These are phyloP conservation scores for Gnathonemus longibarbis DNA, from an alignment of 2,113 vertebrate species.

Conservation along the genomic window DNA sequence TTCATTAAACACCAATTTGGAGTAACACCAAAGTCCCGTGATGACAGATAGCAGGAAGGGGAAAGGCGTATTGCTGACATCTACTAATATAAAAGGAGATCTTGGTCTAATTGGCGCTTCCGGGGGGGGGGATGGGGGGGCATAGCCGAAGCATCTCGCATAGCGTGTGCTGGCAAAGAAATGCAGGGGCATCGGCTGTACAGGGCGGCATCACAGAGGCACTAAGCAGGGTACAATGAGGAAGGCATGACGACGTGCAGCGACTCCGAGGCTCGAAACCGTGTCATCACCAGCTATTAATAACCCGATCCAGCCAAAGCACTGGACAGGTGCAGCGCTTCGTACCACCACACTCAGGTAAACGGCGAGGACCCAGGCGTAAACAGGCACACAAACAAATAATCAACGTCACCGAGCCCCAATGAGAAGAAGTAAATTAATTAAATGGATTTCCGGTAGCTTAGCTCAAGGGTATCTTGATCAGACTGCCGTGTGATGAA, in stretches of 20 bases:
- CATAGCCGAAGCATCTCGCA: neutral
- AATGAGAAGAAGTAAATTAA: neutral
- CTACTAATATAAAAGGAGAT: constrained; percentile 19
- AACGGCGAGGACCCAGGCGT: neutral
- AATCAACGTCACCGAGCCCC: neutral
- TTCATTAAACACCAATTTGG: neutral
- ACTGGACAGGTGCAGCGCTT: neutral
- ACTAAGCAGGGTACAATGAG: neutral
- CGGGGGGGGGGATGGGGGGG: neutral
- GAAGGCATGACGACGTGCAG: constrained; percentile 3
- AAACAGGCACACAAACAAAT: neutral
- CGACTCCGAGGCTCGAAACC: constrained; percentile 14
- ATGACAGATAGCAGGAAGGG: neutral
- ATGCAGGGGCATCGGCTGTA: neutral
- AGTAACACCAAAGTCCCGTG: neutral
- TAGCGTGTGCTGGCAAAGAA: neutral
- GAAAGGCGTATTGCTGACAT: constrained; percentile 14
- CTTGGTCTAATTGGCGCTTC: constrained; percentile 18
- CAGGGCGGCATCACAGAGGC: neutral
- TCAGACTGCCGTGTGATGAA: neutral
- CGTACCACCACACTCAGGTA: neutral
- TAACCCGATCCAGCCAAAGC: constrained; percentile 19
- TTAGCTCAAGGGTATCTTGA: neutral
- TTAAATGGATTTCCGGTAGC: neutral
- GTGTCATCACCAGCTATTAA: constrained; percentile 35